These are phyloP conservation scores for Fistularia commersonii DNA, from an alignment of 2,797 vertebrate genomes.

Conservation along the genomic window DNA sequence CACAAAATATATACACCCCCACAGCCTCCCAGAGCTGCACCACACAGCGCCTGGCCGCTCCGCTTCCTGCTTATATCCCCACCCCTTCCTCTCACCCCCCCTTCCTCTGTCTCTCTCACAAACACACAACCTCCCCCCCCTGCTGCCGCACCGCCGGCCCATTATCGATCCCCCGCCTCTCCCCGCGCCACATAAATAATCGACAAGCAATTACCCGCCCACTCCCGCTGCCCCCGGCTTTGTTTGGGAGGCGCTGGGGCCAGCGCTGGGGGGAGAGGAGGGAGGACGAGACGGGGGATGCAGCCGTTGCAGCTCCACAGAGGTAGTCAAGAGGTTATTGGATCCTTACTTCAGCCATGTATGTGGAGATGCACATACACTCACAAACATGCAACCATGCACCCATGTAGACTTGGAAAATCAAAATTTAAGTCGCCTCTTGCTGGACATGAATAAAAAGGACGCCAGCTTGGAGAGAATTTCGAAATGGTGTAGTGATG, in stretches of 20 bases:
- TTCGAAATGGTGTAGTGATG: no score
- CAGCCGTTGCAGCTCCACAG: conserved; percentile 61
- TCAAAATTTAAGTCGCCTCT: no score
- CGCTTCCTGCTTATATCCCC: conserved; percentile 63
- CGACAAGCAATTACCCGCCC: conserved; percentile 84
- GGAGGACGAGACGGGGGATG: conserved; percentile 47
- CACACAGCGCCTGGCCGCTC: conserved; percentile 70
- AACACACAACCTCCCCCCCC: conserved; percentile 35
- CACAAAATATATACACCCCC: conserved; percentile 41
- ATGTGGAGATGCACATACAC: conserved; percentile 41
- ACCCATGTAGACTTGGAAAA: conserved; percentile 13
- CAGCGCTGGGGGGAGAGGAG: conserved; percentile 57
- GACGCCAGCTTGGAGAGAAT: background rate
- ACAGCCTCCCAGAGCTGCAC: conserved; percentile 57
- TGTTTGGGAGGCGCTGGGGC: conserved; percentile 76
- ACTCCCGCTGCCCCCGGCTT: conserved; percentile 78
- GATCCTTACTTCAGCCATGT: conserved; percentile 53
- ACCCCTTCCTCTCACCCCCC: conserved; percentile 40
- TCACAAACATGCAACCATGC: background rate
- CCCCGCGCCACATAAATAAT: conserved; percentile 85
- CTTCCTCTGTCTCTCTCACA: conserved; percentile 39
- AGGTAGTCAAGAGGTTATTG: conserved; percentile 61
- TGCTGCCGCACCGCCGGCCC: conserved; percentile 68
- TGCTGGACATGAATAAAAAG: conserved; percentile 8
- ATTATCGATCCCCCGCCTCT: conserved; percentile 83